Evolutionary conservation across 2,113 vertebrate species (phyloP).

Genomic region (Colistium nudipinnis): DNA sequence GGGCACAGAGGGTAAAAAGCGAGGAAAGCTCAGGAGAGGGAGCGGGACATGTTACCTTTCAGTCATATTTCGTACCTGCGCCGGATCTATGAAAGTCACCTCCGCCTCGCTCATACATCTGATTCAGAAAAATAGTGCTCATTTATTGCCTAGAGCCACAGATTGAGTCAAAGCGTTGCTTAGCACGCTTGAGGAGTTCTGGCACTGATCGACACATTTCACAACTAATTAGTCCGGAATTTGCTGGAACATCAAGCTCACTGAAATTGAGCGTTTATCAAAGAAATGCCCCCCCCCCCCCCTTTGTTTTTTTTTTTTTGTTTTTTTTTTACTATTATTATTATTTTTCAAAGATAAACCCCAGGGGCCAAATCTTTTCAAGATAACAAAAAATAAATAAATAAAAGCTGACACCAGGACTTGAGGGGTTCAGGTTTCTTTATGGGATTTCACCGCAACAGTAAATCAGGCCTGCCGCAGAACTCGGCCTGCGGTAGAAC

Average conservation of each 20-base stretch:
- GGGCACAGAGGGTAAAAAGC: background rate
- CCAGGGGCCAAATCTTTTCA: background rate
- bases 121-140: constrained; percentile 27
- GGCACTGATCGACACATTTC: constrained; percentile 15
- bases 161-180: constrained; percentile 1
- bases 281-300: constrained; percentile 11
- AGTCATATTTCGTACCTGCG: constrained; percentile 38
- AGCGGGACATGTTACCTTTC: constrained; percentile 4
- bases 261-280: background rate
- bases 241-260: constrained; percentile 1
- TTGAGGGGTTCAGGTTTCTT: background rate
- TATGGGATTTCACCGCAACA: background rate
- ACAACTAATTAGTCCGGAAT: constrained; percentile 19
- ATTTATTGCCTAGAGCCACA: constrained; percentile 4
- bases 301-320: too few relatives aligned
- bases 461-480: background rate
- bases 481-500: too few relatives aligned
- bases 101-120: constrained; percentile 20
- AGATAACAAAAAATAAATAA: too few relatives aligned
- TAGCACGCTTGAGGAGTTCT: background rate
- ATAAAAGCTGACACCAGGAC: background rate
- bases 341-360: background rate
- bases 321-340: constrained; percentile 1
- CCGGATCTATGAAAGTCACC: constrained; percentile 24
- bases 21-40: background rate